phyloP scores from a whole-genome alignment of 2,113 vertebrate genomes.

The Albula glossodonta region DNA sequence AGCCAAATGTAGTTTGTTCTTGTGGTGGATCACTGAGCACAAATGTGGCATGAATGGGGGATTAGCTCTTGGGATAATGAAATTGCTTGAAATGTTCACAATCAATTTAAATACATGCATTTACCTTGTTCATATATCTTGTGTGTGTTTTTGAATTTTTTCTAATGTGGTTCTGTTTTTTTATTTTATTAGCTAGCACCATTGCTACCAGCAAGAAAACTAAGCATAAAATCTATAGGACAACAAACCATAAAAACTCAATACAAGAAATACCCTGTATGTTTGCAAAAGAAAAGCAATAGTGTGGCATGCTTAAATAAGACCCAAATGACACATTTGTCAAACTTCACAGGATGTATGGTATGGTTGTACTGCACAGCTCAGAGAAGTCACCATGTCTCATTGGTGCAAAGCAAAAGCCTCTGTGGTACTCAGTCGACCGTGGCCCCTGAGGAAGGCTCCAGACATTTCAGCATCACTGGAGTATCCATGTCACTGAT shows the following conservation, averaged over 20 bases:
- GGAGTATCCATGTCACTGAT: not conserved
- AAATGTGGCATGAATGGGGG: too few relatives aligned
- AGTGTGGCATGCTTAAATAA: not conserved
- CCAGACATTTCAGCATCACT: not conserved
- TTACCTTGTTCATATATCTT: too few relatives aligned
- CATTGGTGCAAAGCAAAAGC: not conserved
- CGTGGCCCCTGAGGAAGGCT: not conserved
- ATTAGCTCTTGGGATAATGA: too few relatives aligned
- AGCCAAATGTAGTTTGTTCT: too few relatives aligned
- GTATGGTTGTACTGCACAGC: not conserved
- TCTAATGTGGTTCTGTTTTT: too few relatives aligned
- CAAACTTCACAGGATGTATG: not conserved
- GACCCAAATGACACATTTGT: not conserved
- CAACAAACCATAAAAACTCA: not conserved
- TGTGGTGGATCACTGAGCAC: too few relatives aligned
- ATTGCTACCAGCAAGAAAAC: too few relatives aligned
- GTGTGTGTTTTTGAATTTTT: too few relatives aligned
- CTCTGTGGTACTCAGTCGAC: not conserved
- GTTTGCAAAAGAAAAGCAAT: not conserved
- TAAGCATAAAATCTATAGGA: too few relatives aligned
- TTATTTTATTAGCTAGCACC: too few relatives aligned
- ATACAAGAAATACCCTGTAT: not conserved
- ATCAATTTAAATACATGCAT: too few relatives aligned
- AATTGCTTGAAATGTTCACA: too few relatives aligned
- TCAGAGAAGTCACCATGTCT: not conserved